Percentiles rank a stretch among this genome's conserved stretches.
phyloP scores from a whole-genome alignment of 2,113 vertebrate genomes.

The Arothron firmamentum region DNA sequence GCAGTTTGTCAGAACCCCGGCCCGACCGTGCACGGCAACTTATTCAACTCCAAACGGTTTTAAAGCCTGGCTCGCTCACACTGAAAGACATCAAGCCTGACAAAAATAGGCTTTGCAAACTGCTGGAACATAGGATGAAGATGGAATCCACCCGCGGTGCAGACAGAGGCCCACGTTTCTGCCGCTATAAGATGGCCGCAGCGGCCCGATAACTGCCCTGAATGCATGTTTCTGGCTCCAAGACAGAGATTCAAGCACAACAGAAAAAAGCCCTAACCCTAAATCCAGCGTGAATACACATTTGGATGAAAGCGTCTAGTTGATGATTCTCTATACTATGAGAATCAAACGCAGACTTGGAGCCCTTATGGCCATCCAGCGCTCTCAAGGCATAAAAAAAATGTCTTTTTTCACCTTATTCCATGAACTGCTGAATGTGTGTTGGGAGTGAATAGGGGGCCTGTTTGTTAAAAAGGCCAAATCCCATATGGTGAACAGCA shows the following conservation, averaged over 20 bases:
- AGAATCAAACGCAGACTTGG: conserved; percentile 67
- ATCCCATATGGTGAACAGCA: conserved; percentile 74
- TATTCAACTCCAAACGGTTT: conserved; percentile 43
- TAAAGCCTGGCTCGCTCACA: conserved; percentile 7
- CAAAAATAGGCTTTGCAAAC: conserved; percentile 34
- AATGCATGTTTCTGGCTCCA: conserved; percentile 43
- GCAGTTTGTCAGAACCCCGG: conserved; percentile 50
- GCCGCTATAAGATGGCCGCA: conserved; percentile 50
- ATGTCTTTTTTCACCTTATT: conserved; percentile 67
- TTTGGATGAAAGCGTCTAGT: conserved; percentile 68
- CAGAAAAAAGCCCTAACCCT: conserved; percentile 51
- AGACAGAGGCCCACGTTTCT: conserved; percentile 7
- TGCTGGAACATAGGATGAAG: conserved; percentile 19
- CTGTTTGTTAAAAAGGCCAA: conserved; percentile 74
- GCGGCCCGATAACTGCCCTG: conserved; percentile 46
- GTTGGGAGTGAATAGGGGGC: conserved; percentile 68
- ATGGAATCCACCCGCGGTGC: conserved; percentile 22
- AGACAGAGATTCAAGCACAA: conserved; percentile 52
- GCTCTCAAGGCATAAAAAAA: conserved; percentile 66
- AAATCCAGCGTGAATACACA: conserved; percentile 72
- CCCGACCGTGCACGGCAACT: conserved; percentile 34
- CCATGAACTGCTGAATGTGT: conserved; percentile 60
- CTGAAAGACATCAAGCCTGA: not conserved
- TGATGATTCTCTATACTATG: conserved; percentile 69
- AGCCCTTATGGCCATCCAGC: conserved; percentile 67